Conservation (phyloP, 1,140 invertebrate genomes). For the Hyposmocoma kahamanoa region DNA sequence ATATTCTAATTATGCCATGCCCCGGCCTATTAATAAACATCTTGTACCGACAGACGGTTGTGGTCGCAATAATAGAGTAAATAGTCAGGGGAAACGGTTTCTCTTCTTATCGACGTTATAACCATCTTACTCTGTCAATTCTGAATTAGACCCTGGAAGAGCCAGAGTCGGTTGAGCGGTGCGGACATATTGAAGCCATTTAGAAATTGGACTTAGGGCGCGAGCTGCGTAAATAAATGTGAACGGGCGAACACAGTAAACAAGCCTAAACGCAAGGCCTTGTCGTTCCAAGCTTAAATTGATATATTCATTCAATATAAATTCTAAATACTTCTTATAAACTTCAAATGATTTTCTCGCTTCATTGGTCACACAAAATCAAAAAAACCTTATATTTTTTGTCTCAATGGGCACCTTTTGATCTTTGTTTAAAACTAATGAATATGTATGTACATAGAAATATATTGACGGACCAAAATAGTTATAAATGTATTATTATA, state of each 20-base stretch:
- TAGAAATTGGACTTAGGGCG: constrained; percentile 18
- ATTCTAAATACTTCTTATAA: not conserved
- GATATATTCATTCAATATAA: not conserved
- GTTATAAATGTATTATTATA: no score
- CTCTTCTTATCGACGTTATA: no score
- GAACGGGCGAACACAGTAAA: constrained; percentile 22
- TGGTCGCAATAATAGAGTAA: no score
- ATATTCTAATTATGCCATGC: not conserved
- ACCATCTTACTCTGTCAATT: no score
- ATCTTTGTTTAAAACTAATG: no score
- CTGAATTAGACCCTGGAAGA: no score
- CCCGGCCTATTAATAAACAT: constrained; percentile 1
- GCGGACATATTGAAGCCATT: constrained; percentile 14
- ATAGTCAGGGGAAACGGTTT: no score
- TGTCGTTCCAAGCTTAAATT: not conserved
- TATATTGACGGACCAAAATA: no score
- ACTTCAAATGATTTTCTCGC: not conserved
- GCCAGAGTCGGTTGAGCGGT: constrained; percentile 1
- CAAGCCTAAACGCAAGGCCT: constrained; percentile 4
- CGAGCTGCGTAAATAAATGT: constrained; percentile 22
- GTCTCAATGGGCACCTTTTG: no score
- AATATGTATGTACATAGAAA: no score
- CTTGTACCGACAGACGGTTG: constrained; percentile 5
- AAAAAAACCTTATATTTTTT: no score
- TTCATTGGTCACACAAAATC: no score